Conservation (phyloP, 1,140 invertebrate species). For the Thaumetopoea pityocampa region DNA sequence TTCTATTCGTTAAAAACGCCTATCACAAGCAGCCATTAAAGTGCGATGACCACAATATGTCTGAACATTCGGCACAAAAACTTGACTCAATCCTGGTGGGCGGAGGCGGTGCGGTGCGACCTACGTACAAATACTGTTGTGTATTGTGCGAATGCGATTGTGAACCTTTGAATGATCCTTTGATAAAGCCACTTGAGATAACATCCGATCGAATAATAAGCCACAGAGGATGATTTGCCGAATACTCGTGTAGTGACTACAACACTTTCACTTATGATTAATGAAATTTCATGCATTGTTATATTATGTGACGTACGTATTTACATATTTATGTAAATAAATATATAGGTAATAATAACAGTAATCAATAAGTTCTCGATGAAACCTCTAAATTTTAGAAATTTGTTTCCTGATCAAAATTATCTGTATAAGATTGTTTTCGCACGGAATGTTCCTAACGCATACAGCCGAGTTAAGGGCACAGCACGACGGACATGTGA, state of each 20-base stretch:
- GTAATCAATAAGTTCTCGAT: too few species aligned
- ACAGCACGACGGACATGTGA: too few species aligned
- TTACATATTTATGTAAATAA: too few species aligned
- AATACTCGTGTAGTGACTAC: background rate
- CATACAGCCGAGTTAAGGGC: too few species aligned
- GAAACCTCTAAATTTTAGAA: too few species aligned
- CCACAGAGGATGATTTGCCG: background rate
- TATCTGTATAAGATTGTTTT: too few species aligned
- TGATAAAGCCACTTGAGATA: constrained; percentile 4
- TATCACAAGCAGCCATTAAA: constrained; percentile 2
- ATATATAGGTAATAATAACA: too few species aligned
- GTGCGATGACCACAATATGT: constrained; percentile 8
- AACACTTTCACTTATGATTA: constrained; percentile 19
- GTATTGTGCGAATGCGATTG: constrained; percentile 2
- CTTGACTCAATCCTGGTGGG: constrained; percentile 3
- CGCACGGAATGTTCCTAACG: too few species aligned
- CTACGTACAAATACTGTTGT: constrained; percentile 11
- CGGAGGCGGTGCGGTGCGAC: constrained; percentile 2
- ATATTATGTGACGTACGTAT: too few species aligned
- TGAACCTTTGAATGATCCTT: background rate
- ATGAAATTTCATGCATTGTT: constrained; percentile 8
- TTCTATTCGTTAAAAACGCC: constrained; percentile 6
- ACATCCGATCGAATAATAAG: constrained; percentile 7
- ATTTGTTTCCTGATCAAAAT: too few species aligned
- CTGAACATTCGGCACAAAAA: too few species aligned